Evolutionary conservation across 2,888 invertebrate genomes (phyloP).

Genomic region (Ennomos erosarius): DNA sequence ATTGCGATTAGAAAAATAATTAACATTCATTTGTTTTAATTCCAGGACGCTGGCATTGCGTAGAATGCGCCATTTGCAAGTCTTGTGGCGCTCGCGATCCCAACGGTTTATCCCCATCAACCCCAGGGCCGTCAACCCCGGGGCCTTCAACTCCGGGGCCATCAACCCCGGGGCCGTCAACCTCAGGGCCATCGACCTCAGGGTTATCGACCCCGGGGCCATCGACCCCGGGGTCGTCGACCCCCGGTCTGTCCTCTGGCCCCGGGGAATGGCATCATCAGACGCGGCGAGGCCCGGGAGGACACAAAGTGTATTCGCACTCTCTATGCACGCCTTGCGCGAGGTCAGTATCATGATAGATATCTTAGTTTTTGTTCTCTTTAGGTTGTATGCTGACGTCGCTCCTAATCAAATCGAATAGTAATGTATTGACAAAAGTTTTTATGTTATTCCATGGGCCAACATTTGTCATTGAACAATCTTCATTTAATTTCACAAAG

Average conservation of each 20-base stretch:
- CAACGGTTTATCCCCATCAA: constrained; percentile 49
- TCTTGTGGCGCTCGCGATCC: constrained; percentile 86
- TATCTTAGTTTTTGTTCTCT: constrained; percentile 8
- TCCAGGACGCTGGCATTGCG: constrained; percentile 94
- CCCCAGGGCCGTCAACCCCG: constrained; percentile 9
- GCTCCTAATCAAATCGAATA: constrained; percentile 1
- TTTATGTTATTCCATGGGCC: too few species aligned
- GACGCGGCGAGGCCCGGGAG: constrained; percentile 77
- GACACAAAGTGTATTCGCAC: constrained; percentile 81
- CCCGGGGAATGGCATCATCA: constrained; percentile 77
- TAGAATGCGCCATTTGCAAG: constrained; percentile 89
- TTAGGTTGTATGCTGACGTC: constrained; percentile 6
- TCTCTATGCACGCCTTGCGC: constrained; percentile 89
- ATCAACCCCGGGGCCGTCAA: constrained; percentile 20
- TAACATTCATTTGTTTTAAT: background rate
- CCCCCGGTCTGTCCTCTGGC: constrained; percentile 16
- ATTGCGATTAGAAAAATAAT: too few species aligned
- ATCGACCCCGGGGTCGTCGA: constrained; percentile 16
- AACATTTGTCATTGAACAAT: too few species aligned
- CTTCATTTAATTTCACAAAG: too few species aligned
- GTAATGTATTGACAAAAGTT: too few species aligned
- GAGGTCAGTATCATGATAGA: constrained; percentile 75
- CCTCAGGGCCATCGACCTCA: constrained; percentile 11
- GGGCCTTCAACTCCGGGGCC: constrained; percentile 21
- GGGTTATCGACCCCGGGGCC: constrained; percentile 21